Percentiles rank a stretch among this genome's conserved stretches.
Evolutionary conservation across 2,113 vertebrate genomes (phyloP).

Genomic region (Cottus gobio): DNA sequence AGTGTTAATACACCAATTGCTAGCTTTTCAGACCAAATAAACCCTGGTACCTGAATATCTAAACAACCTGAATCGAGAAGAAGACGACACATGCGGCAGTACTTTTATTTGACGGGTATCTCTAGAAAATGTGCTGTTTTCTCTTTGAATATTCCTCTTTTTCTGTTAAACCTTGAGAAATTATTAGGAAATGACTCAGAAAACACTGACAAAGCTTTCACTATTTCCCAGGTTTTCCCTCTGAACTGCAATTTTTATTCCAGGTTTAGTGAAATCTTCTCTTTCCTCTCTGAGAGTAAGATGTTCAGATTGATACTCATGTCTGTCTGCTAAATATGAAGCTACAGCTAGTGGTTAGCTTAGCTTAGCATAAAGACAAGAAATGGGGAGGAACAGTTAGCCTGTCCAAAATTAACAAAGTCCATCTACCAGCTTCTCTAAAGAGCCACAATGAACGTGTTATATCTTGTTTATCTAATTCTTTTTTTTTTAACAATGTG

Average conservation of each 20-base stretch:
- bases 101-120: not conserved
- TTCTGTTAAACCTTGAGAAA: not conserved
- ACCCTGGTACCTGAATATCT: not conserved
- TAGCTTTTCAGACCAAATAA: not conserved
- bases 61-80: not conserved
- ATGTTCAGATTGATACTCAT: not conserved
- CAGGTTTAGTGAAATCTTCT: not conserved
- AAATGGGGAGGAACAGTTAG: not conserved
- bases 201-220: not conserved
- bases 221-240: not conserved
- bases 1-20: not conserved
- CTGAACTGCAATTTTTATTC: not conserved
- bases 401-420: not conserved
- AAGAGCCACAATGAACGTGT: not conserved
- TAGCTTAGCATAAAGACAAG: not conserved
- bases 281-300: not conserved
- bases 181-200: not conserved
- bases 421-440: not conserved
- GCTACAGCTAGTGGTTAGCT: not conserved
- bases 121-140: not conserved
- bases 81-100: not conserved
- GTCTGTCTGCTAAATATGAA: not conserved
- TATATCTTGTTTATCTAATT: not conserved
- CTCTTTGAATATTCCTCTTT: too few relatives aligned
- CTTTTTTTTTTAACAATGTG: too few relatives aligned